Evolutionary conservation across 2,888 invertebrate genomes (phyloP).

Genomic region (Noctua janthe): DNA sequence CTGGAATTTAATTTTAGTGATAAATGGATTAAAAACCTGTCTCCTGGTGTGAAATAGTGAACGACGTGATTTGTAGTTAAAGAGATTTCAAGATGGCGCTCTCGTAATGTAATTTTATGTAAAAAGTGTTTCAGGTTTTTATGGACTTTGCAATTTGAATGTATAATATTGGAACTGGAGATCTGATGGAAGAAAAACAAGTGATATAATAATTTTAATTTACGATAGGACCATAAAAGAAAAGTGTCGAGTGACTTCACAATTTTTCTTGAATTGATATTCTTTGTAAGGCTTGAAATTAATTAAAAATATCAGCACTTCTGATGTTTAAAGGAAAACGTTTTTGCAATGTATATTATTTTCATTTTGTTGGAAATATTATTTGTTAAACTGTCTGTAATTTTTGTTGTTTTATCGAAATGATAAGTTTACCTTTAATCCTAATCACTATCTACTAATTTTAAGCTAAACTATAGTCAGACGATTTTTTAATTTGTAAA

Average conservation of each 20-base stretch:
- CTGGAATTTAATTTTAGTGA: slow-evolving; percentile 68
- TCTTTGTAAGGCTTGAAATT: slow-evolving; percentile 21
- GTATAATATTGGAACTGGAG: slow-evolving; percentile 4
- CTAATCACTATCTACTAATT: not conserved
- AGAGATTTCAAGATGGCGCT: slow-evolving; percentile 39
- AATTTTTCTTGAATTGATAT: not conserved
- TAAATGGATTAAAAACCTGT: slow-evolving; percentile 75
- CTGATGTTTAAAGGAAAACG: not conserved
- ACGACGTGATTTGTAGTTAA: slow-evolving; percentile 57
- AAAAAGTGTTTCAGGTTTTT: slow-evolving; percentile 40
- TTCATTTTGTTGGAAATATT: not conserved
- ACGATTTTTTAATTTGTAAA: not conserved
- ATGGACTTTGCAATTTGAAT: slow-evolving; percentile 37
- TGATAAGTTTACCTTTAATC: not conserved
- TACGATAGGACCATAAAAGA: not conserved
- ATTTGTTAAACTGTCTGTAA: not conserved
- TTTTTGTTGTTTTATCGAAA: not conserved
- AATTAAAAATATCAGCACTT: slow-evolving; percentile 26
- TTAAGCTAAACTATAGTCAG: not conserved
- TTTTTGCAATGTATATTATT: not conserved
- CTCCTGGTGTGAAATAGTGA: slow-evolving; percentile 63
- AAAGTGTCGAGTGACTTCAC: slow-evolving; percentile 6
- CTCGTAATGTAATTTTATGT: slow-evolving; percentile 22
- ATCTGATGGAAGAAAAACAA: slow-evolving; percentile 9
- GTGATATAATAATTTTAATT: slow-evolving; percentile 11